Evolutionary conservation across 2,888 invertebrate species (phyloP).

Genomic region (Heliconius charithonia): DNA sequence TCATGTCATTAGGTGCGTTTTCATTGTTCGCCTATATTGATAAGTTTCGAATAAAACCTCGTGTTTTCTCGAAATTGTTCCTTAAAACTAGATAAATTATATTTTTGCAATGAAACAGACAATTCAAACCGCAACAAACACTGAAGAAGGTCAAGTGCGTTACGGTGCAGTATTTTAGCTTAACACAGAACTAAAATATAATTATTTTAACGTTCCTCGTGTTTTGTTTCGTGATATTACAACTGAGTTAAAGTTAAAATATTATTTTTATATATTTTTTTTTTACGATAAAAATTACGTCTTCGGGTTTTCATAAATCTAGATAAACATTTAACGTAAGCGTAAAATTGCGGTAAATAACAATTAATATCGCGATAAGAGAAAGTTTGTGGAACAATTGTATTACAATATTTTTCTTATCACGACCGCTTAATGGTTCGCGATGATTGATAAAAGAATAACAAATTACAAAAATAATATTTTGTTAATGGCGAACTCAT

Average conservation of each 20-base stretch:
- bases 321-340: slow-evolving; percentile 53
- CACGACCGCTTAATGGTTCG: slow-evolving; percentile 51
- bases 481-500: slow-evolving; percentile 38
- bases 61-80: slow-evolving; percentile 41
- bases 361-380: slow-evolving; percentile 37
- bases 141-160: slow-evolving; percentile 44
- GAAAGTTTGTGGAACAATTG: slow-evolving; percentile 30
- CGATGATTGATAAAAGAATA: slow-evolving; percentile 49
- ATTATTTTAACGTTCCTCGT: slow-evolving; percentile 30
- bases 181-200: slow-evolving; percentile 35
- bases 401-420: slow-evolving; percentile 52
- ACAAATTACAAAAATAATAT: slow-evolving; percentile 47
- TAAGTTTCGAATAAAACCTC: slow-evolving; percentile 43
- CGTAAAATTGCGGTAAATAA: slow-evolving; percentile 57
- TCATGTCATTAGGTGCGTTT: slow-evolving; percentile 31
- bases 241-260: slow-evolving; percentile 30
- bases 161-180: slow-evolving; percentile 35
- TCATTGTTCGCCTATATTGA: slow-evolving; percentile 45
- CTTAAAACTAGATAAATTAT: slow-evolving; percentile 43
- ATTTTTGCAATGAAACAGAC: slow-evolving; percentile 45
- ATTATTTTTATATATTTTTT: slow-evolving; percentile 27
- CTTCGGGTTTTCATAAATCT: slow-evolving; percentile 40
- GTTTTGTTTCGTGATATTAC: slow-evolving; percentile 28
- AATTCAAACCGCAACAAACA: slow-evolving; percentile 40
- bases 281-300: slow-evolving; percentile 34